A percentile compares a stretch with the other conserved stretches of the same genome.
phyloP scores from a whole-genome alignment of 2,888 invertebrate species.

The Tromatobia lineatoria region DNA sequence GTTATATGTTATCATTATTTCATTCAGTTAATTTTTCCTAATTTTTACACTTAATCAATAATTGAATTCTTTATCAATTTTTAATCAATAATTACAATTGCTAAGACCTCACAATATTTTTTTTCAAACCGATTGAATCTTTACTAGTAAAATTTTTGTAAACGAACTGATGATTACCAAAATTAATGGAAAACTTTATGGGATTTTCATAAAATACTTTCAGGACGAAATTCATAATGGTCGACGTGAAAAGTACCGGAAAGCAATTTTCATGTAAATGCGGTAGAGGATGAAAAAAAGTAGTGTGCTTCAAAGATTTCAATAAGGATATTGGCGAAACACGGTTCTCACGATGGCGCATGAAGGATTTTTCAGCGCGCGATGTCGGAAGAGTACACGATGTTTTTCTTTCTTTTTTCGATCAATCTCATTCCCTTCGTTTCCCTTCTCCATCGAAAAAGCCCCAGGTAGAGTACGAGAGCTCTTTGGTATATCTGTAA shows the following conservation, averaged over 20 bases:
- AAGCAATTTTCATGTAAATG: not conserved
- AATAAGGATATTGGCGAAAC: not conserved
- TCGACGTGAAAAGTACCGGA: not conserved
- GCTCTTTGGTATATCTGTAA: conserved; percentile 19
- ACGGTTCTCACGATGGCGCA: not conserved
- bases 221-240: not conserved
- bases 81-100: no score
- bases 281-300: not conserved
- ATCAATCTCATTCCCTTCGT: not conserved
- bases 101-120: no score
- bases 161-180: no score
- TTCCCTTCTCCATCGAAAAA: conserved; percentile 1
- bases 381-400: conserved; percentile 6
- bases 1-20: no score
- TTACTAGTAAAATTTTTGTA: no score
- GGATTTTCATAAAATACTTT: no score
- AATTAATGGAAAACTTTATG: no score
- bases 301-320: not conserved
- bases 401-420: no score
- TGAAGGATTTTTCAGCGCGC: not conserved
- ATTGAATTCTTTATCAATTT: no score
- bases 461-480: not conserved
- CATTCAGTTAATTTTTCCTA: no score
- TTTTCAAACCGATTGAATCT: no score
- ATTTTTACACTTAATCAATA: no score